Evolutionary conservation across 92 coral and sea anemone species (phyloP).

Genomic region (Palythoa grandiflora): DNA sequence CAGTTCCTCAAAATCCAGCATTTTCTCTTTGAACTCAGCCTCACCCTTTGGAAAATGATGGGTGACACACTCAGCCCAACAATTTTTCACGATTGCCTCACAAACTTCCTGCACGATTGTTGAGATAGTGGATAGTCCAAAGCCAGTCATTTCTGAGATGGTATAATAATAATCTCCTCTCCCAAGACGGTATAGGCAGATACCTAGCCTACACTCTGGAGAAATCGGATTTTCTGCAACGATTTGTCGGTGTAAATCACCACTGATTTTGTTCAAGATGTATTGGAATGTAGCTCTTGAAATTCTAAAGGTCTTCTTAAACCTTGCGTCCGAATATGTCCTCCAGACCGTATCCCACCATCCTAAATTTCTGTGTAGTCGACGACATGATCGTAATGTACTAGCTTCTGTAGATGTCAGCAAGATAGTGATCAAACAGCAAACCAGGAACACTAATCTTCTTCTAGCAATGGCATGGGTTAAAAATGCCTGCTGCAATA

Average conservation of each 20-base stretch:
- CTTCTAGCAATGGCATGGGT: neutral
- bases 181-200: slow-evolving; percentile 42
- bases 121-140: slow-evolving; percentile 46
- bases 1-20: slow-evolving; percentile 52
- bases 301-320: slow-evolving; percentile 44
- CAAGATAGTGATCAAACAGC: neutral
- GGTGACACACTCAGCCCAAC: slow-evolving; percentile 39
- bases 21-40: slow-evolving; percentile 45
- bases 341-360: slow-evolving; percentile 46
- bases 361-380: slow-evolving; percentile 24
- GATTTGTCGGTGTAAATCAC: slow-evolving; percentile 33
- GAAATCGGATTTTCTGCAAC: slow-evolving; percentile 48
- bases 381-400: slow-evolving; percentile 22
- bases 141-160: slow-evolving; percentile 49
- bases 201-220: slow-evolving; percentile 44
- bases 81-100: slow-evolving; percentile 29
- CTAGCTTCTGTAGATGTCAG: slow-evolving; percentile 2
- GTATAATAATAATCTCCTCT: slow-evolving; percentile 53
- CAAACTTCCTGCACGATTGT: slow-evolving; percentile 39
- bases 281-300: slow-evolving; percentile 43
- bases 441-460: slow-evolving; percentile 17
- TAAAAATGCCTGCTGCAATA: slow-evolving; percentile 2
- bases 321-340: slow-evolving; percentile 25
- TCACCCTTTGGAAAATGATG: slow-evolving; percentile 36
- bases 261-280: slow-evolving; percentile 18